phyloP scores from a whole-genome alignment of 2,888 invertebrate genomes.

The Tupiocoris notatus region DNA sequence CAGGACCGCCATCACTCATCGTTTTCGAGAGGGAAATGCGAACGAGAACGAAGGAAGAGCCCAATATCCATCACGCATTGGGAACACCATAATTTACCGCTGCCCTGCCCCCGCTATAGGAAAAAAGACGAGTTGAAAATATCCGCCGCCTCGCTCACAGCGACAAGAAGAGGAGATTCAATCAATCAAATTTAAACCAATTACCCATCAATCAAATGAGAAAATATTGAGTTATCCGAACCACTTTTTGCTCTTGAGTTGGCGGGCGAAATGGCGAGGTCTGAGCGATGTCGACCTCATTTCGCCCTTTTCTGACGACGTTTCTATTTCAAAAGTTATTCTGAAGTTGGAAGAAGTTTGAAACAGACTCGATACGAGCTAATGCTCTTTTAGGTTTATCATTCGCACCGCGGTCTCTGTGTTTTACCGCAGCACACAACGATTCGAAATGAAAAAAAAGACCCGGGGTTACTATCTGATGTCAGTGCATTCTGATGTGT shows the following conservation, averaged over 20 bases:
- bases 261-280: not conserved
- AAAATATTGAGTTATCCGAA: constrained; percentile 37
- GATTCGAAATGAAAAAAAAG: too few relatives aligned
- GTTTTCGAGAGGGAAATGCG: constrained; percentile 7
- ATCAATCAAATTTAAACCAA: constrained; percentile 40
- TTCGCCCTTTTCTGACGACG: not conserved
- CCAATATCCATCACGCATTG: constrained; percentile 37
- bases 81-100: constrained; percentile 39
- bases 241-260: not conserved
- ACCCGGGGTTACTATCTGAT: too few relatives aligned
- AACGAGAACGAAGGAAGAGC: not conserved
- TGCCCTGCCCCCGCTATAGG: not conserved
- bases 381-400: too few relatives aligned
- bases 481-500: too few relatives aligned
- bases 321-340: not conserved
- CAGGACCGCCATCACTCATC: constrained; percentile 28
- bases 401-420: too few relatives aligned
- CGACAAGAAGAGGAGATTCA: constrained; percentile 30
- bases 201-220: constrained; percentile 39
- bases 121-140: not conserved
- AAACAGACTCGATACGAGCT: too few relatives aligned
- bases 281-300: not conserved
- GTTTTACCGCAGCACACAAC: too few relatives aligned
- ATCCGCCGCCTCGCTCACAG: not conserved
- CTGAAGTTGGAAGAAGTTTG: too few relatives aligned